Percentiles rank a stretch among this genome's conserved stretches.
These are phyloP conservation scores for Haplochromis burtoni DNA, from an alignment of 2,113 vertebrate species.

Conservation along the genomic window DNA sequence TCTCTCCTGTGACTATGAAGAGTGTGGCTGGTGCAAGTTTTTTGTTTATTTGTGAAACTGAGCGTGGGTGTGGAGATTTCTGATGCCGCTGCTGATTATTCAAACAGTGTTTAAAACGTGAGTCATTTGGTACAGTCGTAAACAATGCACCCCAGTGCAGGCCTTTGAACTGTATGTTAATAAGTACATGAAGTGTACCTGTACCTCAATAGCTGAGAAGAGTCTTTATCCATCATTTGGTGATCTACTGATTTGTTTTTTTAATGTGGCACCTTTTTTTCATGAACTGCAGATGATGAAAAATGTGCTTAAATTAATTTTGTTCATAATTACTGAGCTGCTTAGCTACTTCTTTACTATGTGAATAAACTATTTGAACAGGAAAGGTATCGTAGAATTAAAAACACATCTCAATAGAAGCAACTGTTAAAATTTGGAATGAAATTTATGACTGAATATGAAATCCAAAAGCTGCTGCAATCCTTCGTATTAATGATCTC, in stretches of 20 bases:
- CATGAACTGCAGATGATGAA: not conserved
- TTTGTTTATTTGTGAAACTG: not conserved
- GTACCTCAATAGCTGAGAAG: not conserved
- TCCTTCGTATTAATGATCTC: not conserved
- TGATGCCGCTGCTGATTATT: not conserved
- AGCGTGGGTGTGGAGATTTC: not conserved
- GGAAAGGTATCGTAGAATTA: not conserved
- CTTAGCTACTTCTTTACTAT: fast-evolving
- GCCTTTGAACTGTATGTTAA: not conserved
- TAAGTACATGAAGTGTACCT: not conserved
- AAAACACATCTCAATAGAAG: not conserved
- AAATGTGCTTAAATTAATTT: not conserved
- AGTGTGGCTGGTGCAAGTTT: not conserved
- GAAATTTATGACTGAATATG: not conserved
- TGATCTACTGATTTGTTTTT: not conserved
- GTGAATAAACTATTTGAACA: not conserved
- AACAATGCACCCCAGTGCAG: not conserved
- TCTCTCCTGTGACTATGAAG: not conserved
- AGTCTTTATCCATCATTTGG: not conserved
- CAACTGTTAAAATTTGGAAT: not conserved
- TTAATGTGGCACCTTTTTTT: not conserved
- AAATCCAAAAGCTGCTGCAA: not conserved
- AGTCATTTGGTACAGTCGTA: not conserved
- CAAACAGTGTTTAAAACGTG: fast-evolving
- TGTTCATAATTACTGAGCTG: fast-evolving